phyloP scores from a whole-genome alignment of 2,888 invertebrate species.

The Mylabris sibirica region DNA sequence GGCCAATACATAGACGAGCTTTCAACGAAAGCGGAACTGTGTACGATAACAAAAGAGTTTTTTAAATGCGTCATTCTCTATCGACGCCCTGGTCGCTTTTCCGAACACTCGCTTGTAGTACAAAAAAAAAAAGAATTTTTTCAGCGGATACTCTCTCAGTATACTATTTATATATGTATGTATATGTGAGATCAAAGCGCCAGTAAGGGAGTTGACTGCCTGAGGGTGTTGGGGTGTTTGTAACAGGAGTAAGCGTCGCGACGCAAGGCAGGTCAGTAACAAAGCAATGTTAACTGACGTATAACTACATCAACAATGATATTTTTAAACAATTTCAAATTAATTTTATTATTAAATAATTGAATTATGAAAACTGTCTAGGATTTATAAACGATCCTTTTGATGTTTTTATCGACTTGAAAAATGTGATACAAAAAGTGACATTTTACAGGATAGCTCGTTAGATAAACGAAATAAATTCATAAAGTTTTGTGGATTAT shows the following conservation, averaged over 20 bases:
- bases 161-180: conserved; percentile 9
- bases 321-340: neutral
- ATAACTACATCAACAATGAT: neutral
- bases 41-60: conserved; percentile 10
- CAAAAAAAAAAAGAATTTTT: neutral
- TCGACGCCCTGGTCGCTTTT: conserved; percentile 10
- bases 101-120: conserved; percentile 1
- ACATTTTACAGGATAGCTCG: neutral
- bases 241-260: conserved; percentile 46
- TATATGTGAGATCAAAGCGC: conserved; percentile 46
- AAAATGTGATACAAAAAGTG: neutral
- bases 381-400: too few species aligned
- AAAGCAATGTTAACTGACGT: conserved; percentile 46
- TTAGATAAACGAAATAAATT: conserved; percentile 41
- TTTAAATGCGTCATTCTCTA: conserved; percentile 12
- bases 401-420: neutral
- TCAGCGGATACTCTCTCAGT: neutral
- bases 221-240: conserved; percentile 52
- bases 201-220: conserved; percentile 43
- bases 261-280: conserved; percentile 59
- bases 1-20: neutral
- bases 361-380: neutral
- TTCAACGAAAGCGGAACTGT: conserved; percentile 8
- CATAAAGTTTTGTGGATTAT: conserved; percentile 52
- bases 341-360: neutral